Conservation (phyloP, 2,113 vertebrate species). For the Bubo scandiacus region DNA sequence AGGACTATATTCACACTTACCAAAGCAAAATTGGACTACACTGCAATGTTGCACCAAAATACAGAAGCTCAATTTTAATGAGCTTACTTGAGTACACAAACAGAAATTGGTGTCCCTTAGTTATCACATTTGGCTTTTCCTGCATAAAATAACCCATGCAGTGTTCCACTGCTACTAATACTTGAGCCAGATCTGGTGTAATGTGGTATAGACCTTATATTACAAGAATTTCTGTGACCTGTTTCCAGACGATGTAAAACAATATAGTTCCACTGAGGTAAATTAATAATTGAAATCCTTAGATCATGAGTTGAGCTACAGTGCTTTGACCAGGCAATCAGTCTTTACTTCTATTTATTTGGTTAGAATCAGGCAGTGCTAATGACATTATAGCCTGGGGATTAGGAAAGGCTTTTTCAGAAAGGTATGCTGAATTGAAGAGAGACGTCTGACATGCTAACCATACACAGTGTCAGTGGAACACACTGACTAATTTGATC, state of each 20-base stretch:
- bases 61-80: not conserved
- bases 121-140: not conserved
- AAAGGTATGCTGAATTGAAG: not conserved
- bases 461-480: not conserved
- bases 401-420: slow-evolving; percentile 30
- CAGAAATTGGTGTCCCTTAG: not conserved
- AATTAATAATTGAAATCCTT: not conserved
- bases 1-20: not conserved
- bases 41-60: not conserved
- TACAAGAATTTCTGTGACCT: not conserved
- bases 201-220: not conserved
- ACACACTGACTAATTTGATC: not conserved
- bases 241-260: not conserved
- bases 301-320: not conserved
- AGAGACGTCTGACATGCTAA: not conserved
- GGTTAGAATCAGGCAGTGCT: not conserved
- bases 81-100: not conserved
- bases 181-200: not conserved
- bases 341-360: slow-evolving; percentile 35
- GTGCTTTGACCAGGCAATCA: not conserved
- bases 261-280: not conserved
- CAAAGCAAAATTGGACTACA: not conserved
- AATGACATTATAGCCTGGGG: slow-evolving; percentile 18
- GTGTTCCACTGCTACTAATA: not conserved
- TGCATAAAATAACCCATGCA: not conserved